These are phyloP conservation scores for Dorcus hopei DNA, from an alignment of 2,888 invertebrate genomes.

Conservation along the genomic window DNA sequence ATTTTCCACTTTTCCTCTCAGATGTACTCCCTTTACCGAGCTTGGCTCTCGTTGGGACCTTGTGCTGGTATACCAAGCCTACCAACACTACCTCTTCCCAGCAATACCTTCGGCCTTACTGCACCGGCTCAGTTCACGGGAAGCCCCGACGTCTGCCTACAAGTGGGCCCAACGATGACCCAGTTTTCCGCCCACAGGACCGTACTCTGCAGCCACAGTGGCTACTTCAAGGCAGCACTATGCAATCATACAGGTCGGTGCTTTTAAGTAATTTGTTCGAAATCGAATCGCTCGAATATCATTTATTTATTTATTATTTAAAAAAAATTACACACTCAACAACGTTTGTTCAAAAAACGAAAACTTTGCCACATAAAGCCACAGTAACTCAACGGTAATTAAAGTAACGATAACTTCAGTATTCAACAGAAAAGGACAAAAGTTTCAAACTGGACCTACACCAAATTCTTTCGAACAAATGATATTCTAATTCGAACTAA, in stretches of 20 bases:
- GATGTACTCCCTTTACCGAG: slow-evolving; percentile 51
- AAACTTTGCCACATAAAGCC: too few species aligned
- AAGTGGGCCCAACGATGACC: slow-evolving; percentile 61
- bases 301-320: too few species aligned
- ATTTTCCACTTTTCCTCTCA: neutral
- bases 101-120: slow-evolving; percentile 15
- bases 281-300: neutral
- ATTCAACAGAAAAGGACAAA: too few species aligned
- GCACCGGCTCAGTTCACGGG: slow-evolving; percentile 21
- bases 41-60: slow-evolving; percentile 48
- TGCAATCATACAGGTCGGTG: slow-evolving; percentile 39
- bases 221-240: slow-evolving; percentile 67
- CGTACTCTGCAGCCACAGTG: slow-evolving; percentile 66
- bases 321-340: too few species aligned
- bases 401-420: too few species aligned
- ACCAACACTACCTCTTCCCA: slow-evolving; percentile 19
- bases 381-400: too few species aligned
- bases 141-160: slow-evolving; percentile 60
- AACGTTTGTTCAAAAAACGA: too few species aligned
- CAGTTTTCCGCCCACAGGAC: slow-evolving; percentile 67
- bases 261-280: neutral
- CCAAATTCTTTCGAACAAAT: too few species aligned
- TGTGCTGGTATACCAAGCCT: slow-evolving; percentile 27
- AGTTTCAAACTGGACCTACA: too few species aligned
- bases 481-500: too few species aligned